A percentile compares a stretch with the other conserved stretches of the same genome.
Evolutionary conservation across 2,113 vertebrate species (phyloP).

Genomic region (Tichodroma muraria): DNA sequence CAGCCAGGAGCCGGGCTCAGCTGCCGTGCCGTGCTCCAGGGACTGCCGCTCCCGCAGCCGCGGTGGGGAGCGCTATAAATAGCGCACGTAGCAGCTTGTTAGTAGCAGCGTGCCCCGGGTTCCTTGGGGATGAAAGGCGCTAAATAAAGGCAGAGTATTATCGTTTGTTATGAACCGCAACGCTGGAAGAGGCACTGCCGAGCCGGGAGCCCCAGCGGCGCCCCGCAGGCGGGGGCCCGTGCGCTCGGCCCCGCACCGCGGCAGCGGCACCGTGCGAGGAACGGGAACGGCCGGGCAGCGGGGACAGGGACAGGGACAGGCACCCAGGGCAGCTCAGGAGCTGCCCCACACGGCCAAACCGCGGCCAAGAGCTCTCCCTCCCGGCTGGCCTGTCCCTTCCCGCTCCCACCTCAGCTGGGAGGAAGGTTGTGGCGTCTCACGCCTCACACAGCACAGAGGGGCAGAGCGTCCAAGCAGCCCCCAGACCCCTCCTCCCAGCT

Average conservation of each 20-base stretch:
- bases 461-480: background rate
- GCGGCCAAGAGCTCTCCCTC: fast-evolving
- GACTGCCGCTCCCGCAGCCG: background rate
- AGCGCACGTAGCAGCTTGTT: background rate
- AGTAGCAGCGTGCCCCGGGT: background rate
- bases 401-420: background rate
- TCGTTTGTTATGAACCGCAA: background rate
- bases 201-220: background rate
- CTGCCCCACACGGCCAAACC: background rate
- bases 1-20: background rate
- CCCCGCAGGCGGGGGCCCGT: background rate
- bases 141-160: slow-evolving; percentile 4
- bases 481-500: background rate
- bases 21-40: background rate
- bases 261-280: background rate
- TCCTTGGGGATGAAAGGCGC: slow-evolving; percentile 4
- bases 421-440: background rate
- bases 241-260: background rate
- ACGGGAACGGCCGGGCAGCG: fast-evolving
- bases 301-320: background rate
- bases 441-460: background rate
- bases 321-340: background rate
- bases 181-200: background rate
- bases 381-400: fast-evolving
- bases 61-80: background rate